phyloP scores from a whole-genome alignment of 2,888 invertebrate genomes.

The Clitarchus hookeri region DNA sequence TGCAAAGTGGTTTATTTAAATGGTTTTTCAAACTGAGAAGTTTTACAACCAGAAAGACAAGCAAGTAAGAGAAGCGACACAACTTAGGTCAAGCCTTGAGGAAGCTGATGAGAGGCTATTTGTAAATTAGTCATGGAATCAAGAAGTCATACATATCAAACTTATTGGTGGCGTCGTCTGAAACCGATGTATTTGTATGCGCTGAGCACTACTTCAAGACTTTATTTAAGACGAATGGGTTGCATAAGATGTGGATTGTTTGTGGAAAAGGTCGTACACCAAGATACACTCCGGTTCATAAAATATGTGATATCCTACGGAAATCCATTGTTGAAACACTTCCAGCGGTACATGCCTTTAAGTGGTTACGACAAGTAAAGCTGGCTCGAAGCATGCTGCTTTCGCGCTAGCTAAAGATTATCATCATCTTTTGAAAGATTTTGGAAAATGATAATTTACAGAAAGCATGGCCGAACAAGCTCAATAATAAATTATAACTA shows the following conservation, averaged over 20 bases:
- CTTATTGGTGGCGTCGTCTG: neutral
- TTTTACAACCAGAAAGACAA: neutral
- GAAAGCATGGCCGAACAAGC: neutral
- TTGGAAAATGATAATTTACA: neutral
- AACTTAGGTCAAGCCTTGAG: neutral
- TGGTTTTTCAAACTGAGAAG: neutral
- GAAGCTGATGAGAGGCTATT: constrained; percentile 15
- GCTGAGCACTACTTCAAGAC: neutral
- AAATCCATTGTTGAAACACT: constrained; percentile 5
- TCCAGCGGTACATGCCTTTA: neutral
- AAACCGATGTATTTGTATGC: neutral
- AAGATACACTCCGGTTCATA: constrained; percentile 4
- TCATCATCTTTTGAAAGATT: neutral
- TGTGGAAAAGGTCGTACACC: neutral
- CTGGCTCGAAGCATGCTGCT: neutral
- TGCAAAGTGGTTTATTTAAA: too few relatives aligned
- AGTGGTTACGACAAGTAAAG: constrained; percentile 18
- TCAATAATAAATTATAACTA: neutral
- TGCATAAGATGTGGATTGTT: neutral
- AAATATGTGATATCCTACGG: neutral
- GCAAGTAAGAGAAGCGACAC: neutral
- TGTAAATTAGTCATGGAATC: neutral
- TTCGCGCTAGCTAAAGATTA: neutral
- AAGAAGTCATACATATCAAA: neutral
- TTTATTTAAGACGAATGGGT: neutral